Conservation (phyloP, 1,140 invertebrate genomes). For the Halictus rubicundus region DNA sequence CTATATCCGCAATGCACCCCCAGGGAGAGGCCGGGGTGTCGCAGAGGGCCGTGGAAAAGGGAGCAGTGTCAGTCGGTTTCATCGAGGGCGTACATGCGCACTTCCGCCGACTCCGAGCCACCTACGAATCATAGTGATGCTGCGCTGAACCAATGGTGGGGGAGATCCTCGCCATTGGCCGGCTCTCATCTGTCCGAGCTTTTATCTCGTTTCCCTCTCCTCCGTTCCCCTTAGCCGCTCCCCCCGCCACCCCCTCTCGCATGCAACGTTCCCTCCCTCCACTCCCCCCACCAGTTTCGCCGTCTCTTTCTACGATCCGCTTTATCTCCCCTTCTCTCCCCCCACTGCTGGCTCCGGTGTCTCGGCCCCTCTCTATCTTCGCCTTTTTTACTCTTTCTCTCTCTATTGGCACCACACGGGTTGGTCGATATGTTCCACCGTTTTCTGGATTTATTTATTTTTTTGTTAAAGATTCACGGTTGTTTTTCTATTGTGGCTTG, state of each 20-base stretch:
- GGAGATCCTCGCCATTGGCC: conserved; percentile 55
- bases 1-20: conserved; percentile 66
- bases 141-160: conserved; percentile 61
- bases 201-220: conserved; percentile 62
- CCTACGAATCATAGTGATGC: conserved; percentile 67
- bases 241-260: conserved; percentile 13
- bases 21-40: conserved; percentile 17
- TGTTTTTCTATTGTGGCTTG: too few relatives aligned
- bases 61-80: conserved; percentile 58
- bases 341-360: too few relatives aligned
- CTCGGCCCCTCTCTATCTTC: conserved; percentile 45
- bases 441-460: too few relatives aligned
- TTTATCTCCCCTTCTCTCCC: not conserved
- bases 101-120: conserved; percentile 51
- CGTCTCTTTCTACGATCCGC: conserved; percentile 15
- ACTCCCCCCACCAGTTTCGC: not conserved
- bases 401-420: too few relatives aligned
- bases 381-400: not conserved
- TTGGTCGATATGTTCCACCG: too few relatives aligned
- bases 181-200: conserved; percentile 59
- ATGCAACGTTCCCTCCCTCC: not conserved
- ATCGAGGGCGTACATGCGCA: conserved; percentile 64
- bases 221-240: not conserved
- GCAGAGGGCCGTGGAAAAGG: conserved; percentile 57
- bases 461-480: too few relatives aligned